Evolutionary conservation across 1,140 invertebrate species (phyloP).

Genomic region (Zeugodacus cucurbitae): DNA sequence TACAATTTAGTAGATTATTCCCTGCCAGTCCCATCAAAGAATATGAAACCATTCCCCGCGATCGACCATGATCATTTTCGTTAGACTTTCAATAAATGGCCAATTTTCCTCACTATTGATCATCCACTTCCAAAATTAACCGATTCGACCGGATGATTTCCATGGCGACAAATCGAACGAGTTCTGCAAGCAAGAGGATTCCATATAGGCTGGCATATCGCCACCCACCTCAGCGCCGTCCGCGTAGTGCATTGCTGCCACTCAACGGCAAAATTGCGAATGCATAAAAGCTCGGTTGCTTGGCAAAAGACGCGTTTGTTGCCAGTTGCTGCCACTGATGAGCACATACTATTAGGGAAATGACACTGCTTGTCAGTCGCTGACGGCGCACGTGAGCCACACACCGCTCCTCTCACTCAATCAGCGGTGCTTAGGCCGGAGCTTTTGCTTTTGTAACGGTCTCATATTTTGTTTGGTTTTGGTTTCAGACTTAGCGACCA

Average conservation of each 20-base stretch:
- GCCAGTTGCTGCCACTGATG: conserved; percentile 21
- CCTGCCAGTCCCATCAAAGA: no score
- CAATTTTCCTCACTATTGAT: no score
- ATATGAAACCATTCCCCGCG: no score
- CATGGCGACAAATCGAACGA: no score
- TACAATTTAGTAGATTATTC: no score
- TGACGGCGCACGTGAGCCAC: neutral
- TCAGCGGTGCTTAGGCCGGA: neutral
- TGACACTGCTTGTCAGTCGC: no score
- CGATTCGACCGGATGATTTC: no score
- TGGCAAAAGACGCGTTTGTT: no score
- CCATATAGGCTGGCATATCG: neutral
- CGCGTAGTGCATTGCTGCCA: neutral
- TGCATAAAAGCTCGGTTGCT: no score
- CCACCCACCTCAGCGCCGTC: neutral
- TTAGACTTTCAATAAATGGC: no score
- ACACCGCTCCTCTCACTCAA: neutral
- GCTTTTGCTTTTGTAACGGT: neutral
- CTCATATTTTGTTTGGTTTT: conserved; percentile 6
- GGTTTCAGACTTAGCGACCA: neutral
- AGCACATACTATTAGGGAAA: neutral
- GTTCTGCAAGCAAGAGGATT: neutral
- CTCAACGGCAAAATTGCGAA: neutral
- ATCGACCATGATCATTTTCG: no score
- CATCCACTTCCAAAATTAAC: no score